Base-by-base conservation (phyloP, 2,113 vertebrate species). In the Chionis minor region DNA sequence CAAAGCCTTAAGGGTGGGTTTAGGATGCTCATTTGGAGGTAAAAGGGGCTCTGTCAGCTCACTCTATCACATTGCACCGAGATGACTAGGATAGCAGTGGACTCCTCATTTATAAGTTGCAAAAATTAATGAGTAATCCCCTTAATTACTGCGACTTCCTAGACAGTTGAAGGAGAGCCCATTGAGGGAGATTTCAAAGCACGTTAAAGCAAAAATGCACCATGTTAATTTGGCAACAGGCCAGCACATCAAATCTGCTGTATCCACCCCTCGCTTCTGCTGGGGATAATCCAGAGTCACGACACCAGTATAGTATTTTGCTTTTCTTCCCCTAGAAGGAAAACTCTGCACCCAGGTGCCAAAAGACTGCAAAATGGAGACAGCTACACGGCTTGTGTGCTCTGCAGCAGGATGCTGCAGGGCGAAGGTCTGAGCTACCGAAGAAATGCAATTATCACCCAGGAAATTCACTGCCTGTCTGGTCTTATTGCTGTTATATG, bases 371-470 rank as follows among this genome's bases (percentile, higher is more conserved):
- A 45, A 62, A 90, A 26, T 7, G 45, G 79, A 82, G 78, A 38
- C 70, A 58, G 77, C 40, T 42, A 23, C 2, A 2, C 32, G 80
- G 83, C 42, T 49, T 3, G 32, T 24, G 13, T 21, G 58, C 56
- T 65, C 54, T 4, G 70, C 82, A 65, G 13, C 65, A 45, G 80
- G 58, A 78, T 74, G 78, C 90, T 92, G 47, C 40, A 5, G 82
- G 80, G 72, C 51, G 44, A 90, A 67, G 55, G 55, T 21, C 38
- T 67, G 52, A 95, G 88, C 33, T 67, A 63, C 69, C 4, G 12
- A 83, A 94, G 72, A 74, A 90, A 92, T 44, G 59, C 71, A 96
- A 67, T 96, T 93, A 94, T 86, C 81, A 78, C 89, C 66, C 77
- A 71, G 77, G 77, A 95, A 89, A 94, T 87, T 79, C 91, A 84